Conservation (phyloP, 2,113 vertebrate genomes). For the Hyaena hyaena region DNA sequence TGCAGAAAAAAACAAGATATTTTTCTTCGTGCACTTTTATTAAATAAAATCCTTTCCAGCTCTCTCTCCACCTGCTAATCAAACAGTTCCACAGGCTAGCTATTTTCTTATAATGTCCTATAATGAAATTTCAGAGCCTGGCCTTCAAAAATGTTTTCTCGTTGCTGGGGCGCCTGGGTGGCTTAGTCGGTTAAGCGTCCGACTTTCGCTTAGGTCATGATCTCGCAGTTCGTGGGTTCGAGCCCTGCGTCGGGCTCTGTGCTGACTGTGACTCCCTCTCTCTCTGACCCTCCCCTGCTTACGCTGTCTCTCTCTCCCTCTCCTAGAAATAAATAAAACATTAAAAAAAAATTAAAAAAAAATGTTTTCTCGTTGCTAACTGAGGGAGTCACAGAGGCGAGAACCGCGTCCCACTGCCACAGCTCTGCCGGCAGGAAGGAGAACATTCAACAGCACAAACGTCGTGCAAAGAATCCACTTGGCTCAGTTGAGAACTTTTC, state of each 20-base stretch:
- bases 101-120: slow-evolving; percentile 10
- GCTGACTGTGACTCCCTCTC: no score
- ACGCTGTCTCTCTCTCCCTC: no score
- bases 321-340: no score
- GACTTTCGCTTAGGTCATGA: no score
- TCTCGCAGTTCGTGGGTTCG: no score
- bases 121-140: slow-evolving; percentile 47
- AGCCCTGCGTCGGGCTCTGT: no score
- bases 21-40: slow-evolving; percentile 34
- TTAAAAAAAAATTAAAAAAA: no score
- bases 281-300: no score
- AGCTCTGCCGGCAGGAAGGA: background rate
- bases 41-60: slow-evolving; percentile 48
- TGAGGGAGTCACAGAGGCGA: background rate
- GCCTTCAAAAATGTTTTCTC: slow-evolving; percentile 24
- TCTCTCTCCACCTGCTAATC: slow-evolving; percentile 18
- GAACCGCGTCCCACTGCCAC: background rate
- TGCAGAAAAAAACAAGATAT: background rate
- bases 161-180: no score
- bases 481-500: background rate
- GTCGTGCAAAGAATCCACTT: background rate
- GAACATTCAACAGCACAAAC: background rate
- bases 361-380: slow-evolving; percentile 22
- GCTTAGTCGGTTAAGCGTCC: no score
- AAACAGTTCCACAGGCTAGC: slow-evolving; percentile 13